Percentiles rank a stretch among this genome's conserved stretches.
These are phyloP conservation scores for Cynopterus brachyotis DNA, from an alignment of 2,113 vertebrate genomes.

Conservation along the genomic window DNA sequence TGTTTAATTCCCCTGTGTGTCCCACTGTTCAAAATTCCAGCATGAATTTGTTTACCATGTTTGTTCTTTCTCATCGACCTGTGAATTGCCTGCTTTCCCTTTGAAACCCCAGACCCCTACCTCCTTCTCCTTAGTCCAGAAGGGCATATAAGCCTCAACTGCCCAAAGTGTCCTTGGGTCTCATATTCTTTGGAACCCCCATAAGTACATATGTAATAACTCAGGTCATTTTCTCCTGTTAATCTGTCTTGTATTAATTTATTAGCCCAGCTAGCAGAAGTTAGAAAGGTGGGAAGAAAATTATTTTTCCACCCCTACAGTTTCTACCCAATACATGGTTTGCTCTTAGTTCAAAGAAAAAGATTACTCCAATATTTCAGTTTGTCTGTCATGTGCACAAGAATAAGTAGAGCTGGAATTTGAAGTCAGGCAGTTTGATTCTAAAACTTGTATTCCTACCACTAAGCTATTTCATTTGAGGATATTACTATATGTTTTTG, in stretches of 20 bases:
- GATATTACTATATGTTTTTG: background rate
- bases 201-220: background rate
- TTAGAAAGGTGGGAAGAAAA: background rate
- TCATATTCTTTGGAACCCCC: background rate
- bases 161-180: background rate
- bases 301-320: background rate
- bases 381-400: background rate
- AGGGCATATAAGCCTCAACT: background rate
- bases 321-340: background rate
- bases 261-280: background rate
- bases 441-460: background rate
- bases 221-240: background rate
- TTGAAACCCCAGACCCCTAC: no score
- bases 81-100: background rate
- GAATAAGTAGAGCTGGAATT: background rate
- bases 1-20: background rate
- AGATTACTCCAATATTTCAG: background rate
- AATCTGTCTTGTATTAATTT: background rate
- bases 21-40: background rate
- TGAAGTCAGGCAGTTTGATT: background rate
- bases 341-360: background rate
- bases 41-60: background rate
- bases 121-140: no score
- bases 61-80: background rate
- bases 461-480: background rate